Evolutionary conservation across 2,113 vertebrate genomes (phyloP), one percentile per base, ranked within the genome.

Genomic region (Phyllostomus discolor): DNA sequence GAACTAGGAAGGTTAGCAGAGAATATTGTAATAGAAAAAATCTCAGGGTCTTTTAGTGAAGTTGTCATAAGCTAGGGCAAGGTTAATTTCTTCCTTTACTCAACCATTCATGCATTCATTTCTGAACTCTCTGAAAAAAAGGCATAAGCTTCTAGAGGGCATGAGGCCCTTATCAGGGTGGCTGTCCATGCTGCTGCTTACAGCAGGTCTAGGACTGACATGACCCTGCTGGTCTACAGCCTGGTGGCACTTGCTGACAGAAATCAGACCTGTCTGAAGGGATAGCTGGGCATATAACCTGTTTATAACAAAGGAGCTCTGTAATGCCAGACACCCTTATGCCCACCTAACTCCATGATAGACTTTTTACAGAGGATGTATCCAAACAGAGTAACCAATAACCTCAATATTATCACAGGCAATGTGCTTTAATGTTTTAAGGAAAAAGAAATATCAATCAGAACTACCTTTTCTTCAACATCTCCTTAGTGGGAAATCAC

Each of bases 401-500:
- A 97, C 22, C 98, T 98, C 50, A 98, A 97, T 11, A 94, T 98
- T 33, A 89, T 98, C 93, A 92, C 98, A 17, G 98, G 98, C 22
- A 98, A 99, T 78, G 95, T 96, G 26, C 98, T 99, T 70, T 97
- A 98, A 46, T 99, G 98, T 96, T 99, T 99, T 57, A 98, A 99
- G 64, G 98, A 99, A 88, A 99, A 98, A 98, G 98, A 43, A 94
- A 59, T 2, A 9, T 88, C n/a, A 97, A 98, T 72, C 98, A 98
- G 85, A 97, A 96, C 35, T 96, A 94, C 94, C 98, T 99, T 98
- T 98, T 98, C 96, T 99, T 99, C 96, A 98, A 98, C 94, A 92
- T 99, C 91, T 99, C 98, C 24, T 99, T 98, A 0, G 95, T 99
- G 46, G 94, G 93, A 41, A 98, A 78, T 95, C 92, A 98, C 2